phyloP scores from a whole-genome alignment of 1,140 invertebrate genomes.

The Trypoxylus dichotomus region DNA sequence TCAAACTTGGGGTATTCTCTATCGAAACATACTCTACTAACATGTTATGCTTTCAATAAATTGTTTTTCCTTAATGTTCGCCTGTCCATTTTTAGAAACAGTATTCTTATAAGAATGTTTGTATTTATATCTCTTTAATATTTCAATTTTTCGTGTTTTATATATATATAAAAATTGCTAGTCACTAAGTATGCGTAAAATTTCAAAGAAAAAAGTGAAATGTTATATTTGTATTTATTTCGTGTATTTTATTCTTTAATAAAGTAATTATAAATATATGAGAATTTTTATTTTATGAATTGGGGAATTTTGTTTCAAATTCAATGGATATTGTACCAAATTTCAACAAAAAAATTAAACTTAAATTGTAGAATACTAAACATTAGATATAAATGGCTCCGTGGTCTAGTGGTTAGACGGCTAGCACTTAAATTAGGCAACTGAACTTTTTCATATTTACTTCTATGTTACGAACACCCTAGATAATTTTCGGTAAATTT shows the following conservation, averaged over 20 bases:
- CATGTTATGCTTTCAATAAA: not conserved
- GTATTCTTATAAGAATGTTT: not conserved
- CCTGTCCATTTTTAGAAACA: not conserved
- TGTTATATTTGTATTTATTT: slow-evolving; percentile 4
- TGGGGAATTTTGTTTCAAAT: no score
- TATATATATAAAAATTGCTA: not conserved
- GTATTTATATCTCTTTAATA: not conserved
- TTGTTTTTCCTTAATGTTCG: not conserved
- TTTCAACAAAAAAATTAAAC: no score
- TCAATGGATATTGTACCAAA: no score
- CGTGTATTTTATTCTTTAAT: not conserved
- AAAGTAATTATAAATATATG: not conserved
- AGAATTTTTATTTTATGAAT: not conserved
- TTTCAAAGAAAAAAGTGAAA: not conserved
- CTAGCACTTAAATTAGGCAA: not conserved
- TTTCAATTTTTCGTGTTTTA: not conserved
- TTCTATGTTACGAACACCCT: no score
- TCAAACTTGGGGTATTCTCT: not conserved
- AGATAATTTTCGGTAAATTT: no score
- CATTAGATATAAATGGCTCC: no score
- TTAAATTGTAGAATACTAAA: no score
- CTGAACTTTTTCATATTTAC: no score
- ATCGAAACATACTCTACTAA: not conserved
- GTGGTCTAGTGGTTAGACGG: no score
- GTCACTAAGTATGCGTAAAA: not conserved